phyloP scores from a whole-genome alignment of 2,113 vertebrate genomes.

The Neodontobutis hainanensis region DNA sequence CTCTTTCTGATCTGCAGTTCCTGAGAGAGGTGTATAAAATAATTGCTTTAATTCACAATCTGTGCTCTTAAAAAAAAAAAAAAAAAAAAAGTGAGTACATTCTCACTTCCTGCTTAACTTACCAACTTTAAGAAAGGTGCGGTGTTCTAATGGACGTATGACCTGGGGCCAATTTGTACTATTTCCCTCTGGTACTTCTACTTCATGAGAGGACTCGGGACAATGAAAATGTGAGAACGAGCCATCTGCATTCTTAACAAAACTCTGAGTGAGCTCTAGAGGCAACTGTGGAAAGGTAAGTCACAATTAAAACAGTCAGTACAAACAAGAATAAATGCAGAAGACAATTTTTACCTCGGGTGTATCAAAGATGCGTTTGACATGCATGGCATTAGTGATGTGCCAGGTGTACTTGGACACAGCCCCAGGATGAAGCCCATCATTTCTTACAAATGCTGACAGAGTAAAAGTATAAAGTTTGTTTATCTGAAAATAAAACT shows the following conservation, averaged over 20 bases:
- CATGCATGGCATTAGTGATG: constrained; percentile 87
- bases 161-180: constrained; percentile 81
- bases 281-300: constrained; percentile 78
- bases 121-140: constrained; percentile 94
- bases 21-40: constrained; percentile 28
- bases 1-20: constrained; percentile 82
- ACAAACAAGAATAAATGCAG: neutral
- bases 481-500: neutral
- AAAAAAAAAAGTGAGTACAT: neutral
- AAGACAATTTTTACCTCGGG: constrained; percentile 80
- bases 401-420: constrained; percentile 93
- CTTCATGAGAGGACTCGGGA: constrained; percentile 83
- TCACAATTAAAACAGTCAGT: neutral
- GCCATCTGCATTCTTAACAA: constrained; percentile 88
- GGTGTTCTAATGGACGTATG: constrained; percentile 87
- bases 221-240: constrained; percentile 85
- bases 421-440: constrained; percentile 84
- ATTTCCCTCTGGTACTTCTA: constrained; percentile 66
- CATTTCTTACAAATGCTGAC: constrained; percentile 85
- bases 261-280: constrained; percentile 89
- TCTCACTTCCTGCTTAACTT: constrained; percentile 37
- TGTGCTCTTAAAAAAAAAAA: neutral
- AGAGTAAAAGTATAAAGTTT: constrained; percentile 4
- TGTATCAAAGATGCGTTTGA: constrained; percentile 92
- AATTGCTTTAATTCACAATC: neutral